Percentiles rank a stretch among this genome's conserved stretches.
phyloP scores from a whole-genome alignment of 30 jellyfish, hydroid and myxozoan species.

The Mastigias papua region DNA sequence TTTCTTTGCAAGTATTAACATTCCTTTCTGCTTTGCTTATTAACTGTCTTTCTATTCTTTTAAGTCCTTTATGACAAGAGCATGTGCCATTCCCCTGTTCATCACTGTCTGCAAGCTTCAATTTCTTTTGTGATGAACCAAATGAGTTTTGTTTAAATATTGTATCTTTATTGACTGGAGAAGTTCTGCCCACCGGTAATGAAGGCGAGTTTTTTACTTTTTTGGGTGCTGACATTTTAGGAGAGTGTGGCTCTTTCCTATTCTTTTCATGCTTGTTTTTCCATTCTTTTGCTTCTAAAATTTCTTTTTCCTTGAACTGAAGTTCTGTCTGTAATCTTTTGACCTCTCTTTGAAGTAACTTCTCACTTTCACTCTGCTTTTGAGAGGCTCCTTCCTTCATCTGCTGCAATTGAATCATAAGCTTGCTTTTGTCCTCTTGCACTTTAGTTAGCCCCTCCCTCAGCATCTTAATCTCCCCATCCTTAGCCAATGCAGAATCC shows the following conservation, averaged over 20 bases:
- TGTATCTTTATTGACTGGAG: background rate
- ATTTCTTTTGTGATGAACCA: constrained; percentile 19
- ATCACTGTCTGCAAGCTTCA: background rate
- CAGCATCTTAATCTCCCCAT: constrained; percentile 91
- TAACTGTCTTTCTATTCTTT: background rate
- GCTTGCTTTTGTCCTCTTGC: constrained; percentile 65
- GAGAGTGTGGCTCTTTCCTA: background rate
- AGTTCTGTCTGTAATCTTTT: constrained; percentile 88
- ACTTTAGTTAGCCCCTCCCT: constrained; percentile 73
- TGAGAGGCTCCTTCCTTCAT: constrained; percentile 42
- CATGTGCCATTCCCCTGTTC: background rate
- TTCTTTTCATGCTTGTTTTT: constrained; percentile 28
- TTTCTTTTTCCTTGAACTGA: constrained; percentile 86
- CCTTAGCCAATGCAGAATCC: constrained; percentile 68
- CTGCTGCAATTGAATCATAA: constrained; percentile 36
- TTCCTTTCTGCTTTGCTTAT: background rate
- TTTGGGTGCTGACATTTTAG: background rate
- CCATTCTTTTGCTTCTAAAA: constrained; percentile 61
- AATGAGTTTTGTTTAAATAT: constrained; percentile 10
- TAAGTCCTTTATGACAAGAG: background rate
- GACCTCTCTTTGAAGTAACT: constrained; percentile 61
- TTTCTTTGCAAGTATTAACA: background rate
- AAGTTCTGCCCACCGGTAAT: constrained; percentile 1
- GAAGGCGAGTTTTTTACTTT: background rate
- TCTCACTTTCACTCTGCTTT: constrained; percentile 81